These are phyloP conservation scores for Pristionchus pacificus DNA, from an alignment of 1,140 invertebrate genomes.

Conservation along the genomic window DNA sequence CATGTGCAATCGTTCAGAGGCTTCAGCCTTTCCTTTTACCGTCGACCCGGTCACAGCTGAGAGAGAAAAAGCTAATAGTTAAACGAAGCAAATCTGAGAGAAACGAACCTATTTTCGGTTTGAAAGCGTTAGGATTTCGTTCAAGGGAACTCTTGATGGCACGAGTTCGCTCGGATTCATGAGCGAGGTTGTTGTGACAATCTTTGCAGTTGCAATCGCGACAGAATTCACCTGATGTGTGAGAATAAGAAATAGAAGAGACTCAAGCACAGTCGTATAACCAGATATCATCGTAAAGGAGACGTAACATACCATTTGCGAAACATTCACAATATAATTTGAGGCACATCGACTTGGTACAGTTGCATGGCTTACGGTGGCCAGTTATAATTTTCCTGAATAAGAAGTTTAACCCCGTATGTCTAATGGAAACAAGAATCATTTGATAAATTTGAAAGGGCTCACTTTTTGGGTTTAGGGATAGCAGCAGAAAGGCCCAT, in stretches of 20 bases:
- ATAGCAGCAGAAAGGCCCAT: too few relatives aligned
- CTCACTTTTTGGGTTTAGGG: too few relatives aligned
- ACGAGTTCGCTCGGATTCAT: slow-evolving; percentile 87
- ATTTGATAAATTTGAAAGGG: not conserved
- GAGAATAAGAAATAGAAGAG: not conserved
- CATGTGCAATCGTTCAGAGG: slow-evolving; percentile 77
- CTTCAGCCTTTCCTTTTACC: slow-evolving; percentile 57
- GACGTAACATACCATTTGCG: slow-evolving; percentile 70
- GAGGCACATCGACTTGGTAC: slow-evolving; percentile 95
- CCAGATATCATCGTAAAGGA: not conserved
- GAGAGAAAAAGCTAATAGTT: too few relatives aligned
- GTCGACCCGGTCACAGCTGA: too few relatives aligned
- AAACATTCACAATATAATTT: slow-evolving; percentile 99
- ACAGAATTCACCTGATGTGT: slow-evolving; percentile 78
- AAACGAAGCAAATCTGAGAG: slow-evolving; percentile 20
- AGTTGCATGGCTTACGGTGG: slow-evolving; percentile 86
- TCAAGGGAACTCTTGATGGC: slow-evolving; percentile 88
- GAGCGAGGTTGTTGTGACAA: slow-evolving; percentile 91
- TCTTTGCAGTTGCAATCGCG: slow-evolving; percentile 95
- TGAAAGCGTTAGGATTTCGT: slow-evolving; percentile 87
- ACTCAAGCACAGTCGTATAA: too few relatives aligned
- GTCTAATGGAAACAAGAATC: not conserved
- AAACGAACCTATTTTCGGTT: slow-evolving; percentile 90
- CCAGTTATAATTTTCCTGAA: slow-evolving; percentile 46
- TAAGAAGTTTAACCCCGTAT: not conserved